Conservation (phyloP, 2,797 vertebrate species). For the Pempheris klunzingeri region DNA sequence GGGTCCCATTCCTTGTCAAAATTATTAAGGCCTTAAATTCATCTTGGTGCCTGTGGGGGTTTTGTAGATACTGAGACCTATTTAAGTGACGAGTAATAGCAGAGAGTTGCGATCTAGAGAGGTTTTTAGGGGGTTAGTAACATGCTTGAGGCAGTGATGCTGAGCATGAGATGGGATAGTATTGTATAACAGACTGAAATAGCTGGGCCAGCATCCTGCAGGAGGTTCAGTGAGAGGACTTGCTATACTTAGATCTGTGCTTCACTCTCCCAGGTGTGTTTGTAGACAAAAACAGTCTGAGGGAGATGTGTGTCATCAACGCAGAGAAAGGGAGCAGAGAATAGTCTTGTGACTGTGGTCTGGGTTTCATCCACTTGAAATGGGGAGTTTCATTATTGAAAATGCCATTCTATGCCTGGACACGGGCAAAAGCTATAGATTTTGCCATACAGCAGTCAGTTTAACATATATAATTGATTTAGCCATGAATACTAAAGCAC, state of each 20-base stretch:
- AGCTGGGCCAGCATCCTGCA: slow-evolving; percentile 65
- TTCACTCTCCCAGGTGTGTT: slow-evolving; percentile 48
- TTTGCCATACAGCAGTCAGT: slow-evolving; percentile 42
- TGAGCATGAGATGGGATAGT: slow-evolving; percentile 29
- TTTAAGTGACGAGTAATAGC: slow-evolving; percentile 8
- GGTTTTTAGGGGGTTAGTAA: neutral
- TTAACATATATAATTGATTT: slow-evolving; percentile 57
- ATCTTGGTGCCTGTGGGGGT: slow-evolving; percentile 6
- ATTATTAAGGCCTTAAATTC: slow-evolving; percentile 38
- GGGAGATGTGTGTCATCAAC: slow-evolving; percentile 19
- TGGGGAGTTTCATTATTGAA: slow-evolving; percentile 58
- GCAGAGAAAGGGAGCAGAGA: slow-evolving; percentile 4
- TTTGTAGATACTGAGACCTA: slow-evolving; percentile 4
- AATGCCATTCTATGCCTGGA: slow-evolving; percentile 48
- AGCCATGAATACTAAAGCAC: slow-evolving; percentile 21
- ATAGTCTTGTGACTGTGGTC: neutral
- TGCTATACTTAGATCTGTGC: slow-evolving; percentile 53
- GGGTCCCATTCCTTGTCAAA: slow-evolving; percentile 33
- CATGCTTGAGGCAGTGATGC: slow-evolving; percentile 38
- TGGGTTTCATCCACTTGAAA: slow-evolving; percentile 20
- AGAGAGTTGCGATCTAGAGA: neutral
- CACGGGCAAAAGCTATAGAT: slow-evolving; percentile 14
- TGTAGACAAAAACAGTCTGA: slow-evolving; percentile 40
- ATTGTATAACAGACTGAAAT: slow-evolving; percentile 66
- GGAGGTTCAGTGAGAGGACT: slow-evolving; percentile 58